Conservation (phyloP, 1,140 invertebrate species). For the Acromyrmex charruanus region DNA sequence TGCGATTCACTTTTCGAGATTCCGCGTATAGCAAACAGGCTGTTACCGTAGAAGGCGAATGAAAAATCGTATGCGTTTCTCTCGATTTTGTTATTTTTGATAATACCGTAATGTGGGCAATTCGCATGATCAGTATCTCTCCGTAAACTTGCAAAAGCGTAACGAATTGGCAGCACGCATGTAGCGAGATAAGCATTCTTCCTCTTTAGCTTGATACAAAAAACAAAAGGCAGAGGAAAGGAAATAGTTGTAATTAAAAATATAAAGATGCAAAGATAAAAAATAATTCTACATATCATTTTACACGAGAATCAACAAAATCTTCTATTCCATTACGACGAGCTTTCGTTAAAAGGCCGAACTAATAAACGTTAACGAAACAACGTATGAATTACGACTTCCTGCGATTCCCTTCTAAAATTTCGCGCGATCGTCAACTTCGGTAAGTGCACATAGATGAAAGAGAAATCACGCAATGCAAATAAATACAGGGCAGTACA, state of each 20-base stretch:
- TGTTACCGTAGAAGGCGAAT: constrained; percentile 36
- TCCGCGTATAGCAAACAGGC: constrained; percentile 16
- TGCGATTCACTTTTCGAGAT: constrained; percentile 72
- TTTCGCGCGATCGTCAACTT: constrained; percentile 51
- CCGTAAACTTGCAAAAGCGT: constrained; percentile 57
- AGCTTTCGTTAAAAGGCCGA: constrained; percentile 55
- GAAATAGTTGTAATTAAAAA: not conserved
- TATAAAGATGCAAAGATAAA: constrained; percentile 14
- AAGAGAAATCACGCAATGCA: constrained; percentile 54
- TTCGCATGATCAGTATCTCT: constrained; percentile 55
- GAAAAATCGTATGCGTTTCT: constrained; percentile 49
- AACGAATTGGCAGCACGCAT: constrained; percentile 41
- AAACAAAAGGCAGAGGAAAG: constrained; percentile 8
- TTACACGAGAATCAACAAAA: constrained; percentile 44
- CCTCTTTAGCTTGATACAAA: not conserved
- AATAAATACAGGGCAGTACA: constrained; percentile 38
- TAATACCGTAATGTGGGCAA: constrained; percentile 38
- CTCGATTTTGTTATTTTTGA: constrained; percentile 57
- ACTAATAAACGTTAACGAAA: constrained; percentile 74
- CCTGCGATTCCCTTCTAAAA: constrained; percentile 68
- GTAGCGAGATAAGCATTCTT: constrained; percentile 62
- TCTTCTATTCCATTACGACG: constrained; percentile 39
- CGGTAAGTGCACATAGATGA: constrained; percentile 45
- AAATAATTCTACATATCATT: constrained; percentile 32
- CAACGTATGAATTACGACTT: constrained; percentile 71